Conservation (phyloP, 2,888 invertebrate genomes). For the Drosophila fulvimacula region DNA sequence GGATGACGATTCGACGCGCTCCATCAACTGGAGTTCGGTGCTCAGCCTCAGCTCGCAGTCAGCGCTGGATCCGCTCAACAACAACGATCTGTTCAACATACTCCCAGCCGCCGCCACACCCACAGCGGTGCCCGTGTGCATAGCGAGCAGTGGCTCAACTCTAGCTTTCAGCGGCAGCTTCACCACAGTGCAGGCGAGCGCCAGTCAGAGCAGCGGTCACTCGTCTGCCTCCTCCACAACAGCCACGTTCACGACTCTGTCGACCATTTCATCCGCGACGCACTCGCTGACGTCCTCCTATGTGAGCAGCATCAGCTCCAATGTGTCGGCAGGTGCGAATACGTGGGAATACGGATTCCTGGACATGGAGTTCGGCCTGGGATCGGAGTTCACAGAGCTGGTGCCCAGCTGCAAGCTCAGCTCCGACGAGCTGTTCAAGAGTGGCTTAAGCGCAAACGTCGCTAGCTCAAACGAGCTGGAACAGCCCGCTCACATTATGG, state of each 20-base stretch:
- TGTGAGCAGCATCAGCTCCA: conserved; percentile 79
- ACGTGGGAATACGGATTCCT: conserved; percentile 84
- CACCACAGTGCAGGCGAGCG: conserved; percentile 75
- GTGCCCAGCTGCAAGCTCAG: conserved; percentile 86
- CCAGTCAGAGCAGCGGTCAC: conserved; percentile 37
- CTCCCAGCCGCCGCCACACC: conserved; percentile 81
- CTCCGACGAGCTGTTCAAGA: conserved; percentile 86
- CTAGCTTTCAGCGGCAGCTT: conserved; percentile 82
- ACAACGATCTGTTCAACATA: conserved; percentile 89
- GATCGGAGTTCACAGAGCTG: conserved; percentile 86
- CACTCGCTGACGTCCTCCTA: conserved; percentile 83
- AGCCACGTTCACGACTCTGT: conserved; percentile 82
- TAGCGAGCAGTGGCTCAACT: conserved; percentile 55
- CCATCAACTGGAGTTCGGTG: conserved; percentile 96
- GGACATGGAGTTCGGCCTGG: conserved; percentile 85
- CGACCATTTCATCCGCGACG: conserved; percentile 83
- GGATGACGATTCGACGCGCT: conserved; percentile 90
- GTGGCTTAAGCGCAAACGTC: conserved; percentile 83
- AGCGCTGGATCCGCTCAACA: conserved; percentile 92
- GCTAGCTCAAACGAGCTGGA: conserved; percentile 85
- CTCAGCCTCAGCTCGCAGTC: conserved; percentile 94
- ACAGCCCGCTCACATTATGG: conserved; percentile 86
- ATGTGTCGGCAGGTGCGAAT: conserved; percentile 74
- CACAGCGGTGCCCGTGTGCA: conserved; percentile 78
- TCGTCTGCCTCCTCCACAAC: conserved; percentile 72